Percentiles rank a stretch among this genome's conserved stretches.
These are phyloP conservation scores for Lamellibrachia satsuma DNA, from an alignment of 2,888 invertebrate genomes.

Conservation along the genomic window DNA sequence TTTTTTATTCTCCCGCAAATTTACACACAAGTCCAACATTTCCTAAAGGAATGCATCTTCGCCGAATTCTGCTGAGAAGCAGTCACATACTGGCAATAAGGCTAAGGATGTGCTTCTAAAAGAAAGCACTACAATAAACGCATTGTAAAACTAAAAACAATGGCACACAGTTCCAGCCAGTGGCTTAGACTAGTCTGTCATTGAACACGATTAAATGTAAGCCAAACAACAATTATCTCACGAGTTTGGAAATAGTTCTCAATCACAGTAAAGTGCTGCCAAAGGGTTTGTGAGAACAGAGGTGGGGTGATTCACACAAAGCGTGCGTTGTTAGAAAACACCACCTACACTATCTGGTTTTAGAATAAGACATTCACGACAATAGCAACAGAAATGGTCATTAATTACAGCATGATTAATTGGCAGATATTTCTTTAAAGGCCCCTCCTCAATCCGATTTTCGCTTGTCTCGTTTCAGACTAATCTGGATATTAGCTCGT, in stretches of 20 bases:
- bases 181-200: neutral
- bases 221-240: neutral
- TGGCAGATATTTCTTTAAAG: too few relatives aligned
- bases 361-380: too few relatives aligned
- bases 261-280: neutral
- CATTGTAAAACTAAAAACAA: neutral
- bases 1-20: slow-evolving; percentile 13
- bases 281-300: neutral
- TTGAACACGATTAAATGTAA: neutral
- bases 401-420: too few relatives aligned
- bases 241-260: neutral
- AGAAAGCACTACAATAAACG: neutral
- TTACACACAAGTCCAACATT: neutral
- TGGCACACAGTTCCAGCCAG: neutral
- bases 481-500: too few relatives aligned
- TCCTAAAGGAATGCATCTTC: neutral
- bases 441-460: too few relatives aligned
- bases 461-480: too few relatives aligned
- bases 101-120: neutral
- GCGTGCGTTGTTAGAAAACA: too few relatives aligned
- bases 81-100: neutral
- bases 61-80: neutral
- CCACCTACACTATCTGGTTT: too few relatives aligned
- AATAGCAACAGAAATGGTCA: too few relatives aligned
- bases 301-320: too few relatives aligned